These are phyloP conservation scores for Neostethus bicornis DNA, from an alignment of 2,797 vertebrate species.

Conservation along the genomic window DNA sequence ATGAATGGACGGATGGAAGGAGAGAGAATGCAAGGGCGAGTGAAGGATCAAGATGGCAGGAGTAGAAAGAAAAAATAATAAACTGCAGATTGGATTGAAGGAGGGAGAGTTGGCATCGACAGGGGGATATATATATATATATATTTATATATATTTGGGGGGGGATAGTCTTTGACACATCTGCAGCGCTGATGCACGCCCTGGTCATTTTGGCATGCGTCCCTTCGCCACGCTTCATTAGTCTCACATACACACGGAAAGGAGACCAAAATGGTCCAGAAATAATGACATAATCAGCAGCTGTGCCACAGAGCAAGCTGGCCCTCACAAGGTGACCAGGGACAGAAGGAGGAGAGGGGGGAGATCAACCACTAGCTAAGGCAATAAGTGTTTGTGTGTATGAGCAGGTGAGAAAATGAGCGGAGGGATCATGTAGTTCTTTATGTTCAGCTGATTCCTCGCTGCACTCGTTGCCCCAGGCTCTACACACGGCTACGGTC, in stretches of 20 bases:
- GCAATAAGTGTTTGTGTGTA: constrained; percentile 26
- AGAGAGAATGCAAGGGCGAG: constrained; percentile 60
- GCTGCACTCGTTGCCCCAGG: constrained; percentile 42
- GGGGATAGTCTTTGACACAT: constrained; percentile 82
- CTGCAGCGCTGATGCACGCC: constrained; percentile 95
- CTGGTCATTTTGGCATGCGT: constrained; percentile 81
- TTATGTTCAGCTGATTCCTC: constrained; percentile 61
- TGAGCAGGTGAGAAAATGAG: constrained; percentile 50
- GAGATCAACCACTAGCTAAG: constrained; percentile 48
- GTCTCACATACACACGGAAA: constrained; percentile 51
- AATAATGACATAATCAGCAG: constrained; percentile 99
- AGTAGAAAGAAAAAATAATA: constrained; percentile 80
- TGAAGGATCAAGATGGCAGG: constrained; percentile 68
- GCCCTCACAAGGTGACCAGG: constrained; percentile 95
- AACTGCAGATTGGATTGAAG: constrained; percentile 72
- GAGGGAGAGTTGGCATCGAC: constrained; percentile 87
- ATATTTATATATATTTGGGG: too few relatives aligned
- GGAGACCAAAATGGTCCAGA: constrained; percentile 76
- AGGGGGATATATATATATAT: constrained; percentile 57
- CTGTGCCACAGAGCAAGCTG: constrained; percentile 97
- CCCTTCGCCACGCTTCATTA: constrained; percentile 83
- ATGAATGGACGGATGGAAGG: constrained; percentile 62
- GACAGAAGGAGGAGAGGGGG: constrained; percentile 76
- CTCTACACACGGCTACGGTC: constrained; percentile 40
- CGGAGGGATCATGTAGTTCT: constrained; percentile 55